Evolutionary conservation across 2,113 vertebrate species (phyloP).

Genomic region (Crotalus horridus): DNA sequence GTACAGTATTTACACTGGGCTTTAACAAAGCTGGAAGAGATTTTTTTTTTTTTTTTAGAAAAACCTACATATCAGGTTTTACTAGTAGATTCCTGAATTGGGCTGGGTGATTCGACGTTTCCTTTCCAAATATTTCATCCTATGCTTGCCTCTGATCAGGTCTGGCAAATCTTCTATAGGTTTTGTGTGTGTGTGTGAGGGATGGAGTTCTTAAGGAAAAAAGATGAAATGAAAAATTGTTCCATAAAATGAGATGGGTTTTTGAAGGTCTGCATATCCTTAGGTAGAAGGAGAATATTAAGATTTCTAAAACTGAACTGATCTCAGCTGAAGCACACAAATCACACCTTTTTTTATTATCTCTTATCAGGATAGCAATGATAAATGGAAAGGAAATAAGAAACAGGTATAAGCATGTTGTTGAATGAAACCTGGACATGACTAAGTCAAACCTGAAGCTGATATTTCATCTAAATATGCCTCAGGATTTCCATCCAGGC

Average conservation of each 20-base stretch:
- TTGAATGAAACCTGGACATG: slow-evolving; percentile 14
- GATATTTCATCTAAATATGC: slow-evolving; percentile 40
- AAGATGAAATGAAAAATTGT: background rate
- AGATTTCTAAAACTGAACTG: background rate
- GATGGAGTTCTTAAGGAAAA: background rate
- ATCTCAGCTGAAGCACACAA: background rate
- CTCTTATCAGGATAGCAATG: slow-evolving; percentile 15
- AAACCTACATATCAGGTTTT: background rate
- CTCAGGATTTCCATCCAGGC: slow-evolving; percentile 39
- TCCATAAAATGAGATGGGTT: background rate
- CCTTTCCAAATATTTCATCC: background rate
- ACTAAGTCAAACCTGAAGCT: slow-evolving; percentile 25
- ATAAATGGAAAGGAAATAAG: slow-evolving; percentile 10
- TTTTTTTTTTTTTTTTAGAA: background rate
- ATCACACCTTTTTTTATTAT: background rate
- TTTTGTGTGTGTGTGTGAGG: background rate
- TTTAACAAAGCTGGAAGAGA: background rate
- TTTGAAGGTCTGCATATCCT: background rate
- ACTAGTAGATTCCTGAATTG: background rate
- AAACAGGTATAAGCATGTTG: slow-evolving; percentile 53
- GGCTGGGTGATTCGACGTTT: background rate
- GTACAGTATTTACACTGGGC: background rate
- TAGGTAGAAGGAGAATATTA: background rate
- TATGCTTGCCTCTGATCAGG: background rate
- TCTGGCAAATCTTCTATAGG: background rate